Percentiles rank a stretch among this genome's conserved stretches.
These are phyloP conservation scores for Eucidaris tribuloides DNA, from an alignment of 35 echinoderm and acorn worm genomes.

Conservation along the genomic window DNA sequence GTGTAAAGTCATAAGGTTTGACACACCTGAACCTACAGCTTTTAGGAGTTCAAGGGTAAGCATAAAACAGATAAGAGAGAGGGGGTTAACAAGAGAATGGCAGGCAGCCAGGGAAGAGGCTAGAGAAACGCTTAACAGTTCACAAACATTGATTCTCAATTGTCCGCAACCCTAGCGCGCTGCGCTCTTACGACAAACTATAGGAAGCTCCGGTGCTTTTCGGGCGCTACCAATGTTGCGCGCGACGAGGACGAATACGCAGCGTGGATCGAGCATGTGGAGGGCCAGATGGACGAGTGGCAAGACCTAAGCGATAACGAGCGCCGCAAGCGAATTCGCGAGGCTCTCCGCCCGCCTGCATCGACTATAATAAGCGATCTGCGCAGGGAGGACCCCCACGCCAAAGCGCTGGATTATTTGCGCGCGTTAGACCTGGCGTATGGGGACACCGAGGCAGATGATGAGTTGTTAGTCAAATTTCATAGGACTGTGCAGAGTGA, in stretches of 20 bases:
- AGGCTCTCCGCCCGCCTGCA: conserved; percentile 44
- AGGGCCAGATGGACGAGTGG: conserved; percentile 49
- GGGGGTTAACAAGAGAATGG: too few species aligned
- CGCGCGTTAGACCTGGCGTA: conserved; percentile 31
- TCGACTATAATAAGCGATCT: conserved; percentile 46
- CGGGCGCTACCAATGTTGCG: background rate
- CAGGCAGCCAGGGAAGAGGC: too few species aligned
- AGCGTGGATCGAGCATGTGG: conserved; percentile 27
- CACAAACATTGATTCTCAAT: too few species aligned
- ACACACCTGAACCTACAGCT: too few species aligned
- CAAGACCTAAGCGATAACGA: conserved; percentile 29
- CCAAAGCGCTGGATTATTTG: conserved; percentile 38
- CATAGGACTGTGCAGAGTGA: conserved; percentile 20
- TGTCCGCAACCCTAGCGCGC: too few species aligned
- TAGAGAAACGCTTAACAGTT: too few species aligned
- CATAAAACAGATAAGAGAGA: too few species aligned
- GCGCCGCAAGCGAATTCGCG: conserved; percentile 39
- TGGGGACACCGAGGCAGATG: conserved; percentile 35
- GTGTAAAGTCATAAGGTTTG: too few species aligned
- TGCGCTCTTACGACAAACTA: conserved; percentile 30
- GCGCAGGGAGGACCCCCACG: conserved; percentile 33
- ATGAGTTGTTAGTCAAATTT: conserved; percentile 49
- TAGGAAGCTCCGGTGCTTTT: conserved; percentile 36
- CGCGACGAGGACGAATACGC: conserved; percentile 29
- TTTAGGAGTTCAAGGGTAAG: too few species aligned